Percentiles rank a stretch among this genome's conserved stretches.
These are phyloP conservation scores for Priocnemis perturbator DNA, from an alignment of 2,888 invertebrate species.

Conservation along the genomic window DNA sequence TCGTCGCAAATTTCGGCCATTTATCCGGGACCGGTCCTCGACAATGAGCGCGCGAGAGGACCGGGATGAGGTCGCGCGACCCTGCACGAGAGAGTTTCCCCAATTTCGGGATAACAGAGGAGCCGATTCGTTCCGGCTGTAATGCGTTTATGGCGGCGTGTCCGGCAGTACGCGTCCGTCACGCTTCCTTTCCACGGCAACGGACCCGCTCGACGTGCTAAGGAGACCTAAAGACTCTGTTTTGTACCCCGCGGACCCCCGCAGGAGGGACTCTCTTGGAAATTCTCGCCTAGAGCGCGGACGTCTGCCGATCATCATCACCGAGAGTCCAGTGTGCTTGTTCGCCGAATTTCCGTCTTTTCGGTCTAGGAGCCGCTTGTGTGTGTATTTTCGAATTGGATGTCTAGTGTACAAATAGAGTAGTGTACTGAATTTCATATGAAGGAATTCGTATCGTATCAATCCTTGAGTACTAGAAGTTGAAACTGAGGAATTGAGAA, in stretches of 20 bases:
- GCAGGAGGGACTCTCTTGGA: slow-evolving; percentile 16
- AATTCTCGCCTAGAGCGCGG: slow-evolving; percentile 19
- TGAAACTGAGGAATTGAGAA: too few species aligned
- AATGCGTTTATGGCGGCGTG: slow-evolving; percentile 68
- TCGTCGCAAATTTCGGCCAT: slow-evolving; percentile 51
- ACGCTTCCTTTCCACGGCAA: slow-evolving; percentile 56
- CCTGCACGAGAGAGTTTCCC: slow-evolving; percentile 53
- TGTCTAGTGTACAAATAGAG: too few species aligned
- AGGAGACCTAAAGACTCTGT: slow-evolving; percentile 67
- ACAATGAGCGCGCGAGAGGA: slow-evolving; percentile 38
- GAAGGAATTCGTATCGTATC: too few species aligned
- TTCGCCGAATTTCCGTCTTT: neutral
- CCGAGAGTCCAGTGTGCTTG: neutral
- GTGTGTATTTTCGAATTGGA: too few species aligned
- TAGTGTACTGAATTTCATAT: too few species aligned
- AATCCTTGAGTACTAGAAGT: too few species aligned
- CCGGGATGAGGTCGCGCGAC: slow-evolving; percentile 57
- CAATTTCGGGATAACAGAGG: slow-evolving; percentile 60
- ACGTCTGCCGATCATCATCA: slow-evolving; percentile 42
- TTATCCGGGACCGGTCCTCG: slow-evolving; percentile 29
- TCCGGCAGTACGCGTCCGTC: slow-evolving; percentile 52
- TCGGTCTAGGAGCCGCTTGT: neutral
- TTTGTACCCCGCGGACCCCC: slow-evolving; percentile 54
- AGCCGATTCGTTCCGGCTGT: slow-evolving; percentile 70
- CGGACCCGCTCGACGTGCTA: slow-evolving; percentile 54